Evolutionary conservation across 2,113 vertebrate genomes (phyloP), one percentile per base, ranked within the genome.

Genomic region (Forbesichthys papilliferus): DNA sequence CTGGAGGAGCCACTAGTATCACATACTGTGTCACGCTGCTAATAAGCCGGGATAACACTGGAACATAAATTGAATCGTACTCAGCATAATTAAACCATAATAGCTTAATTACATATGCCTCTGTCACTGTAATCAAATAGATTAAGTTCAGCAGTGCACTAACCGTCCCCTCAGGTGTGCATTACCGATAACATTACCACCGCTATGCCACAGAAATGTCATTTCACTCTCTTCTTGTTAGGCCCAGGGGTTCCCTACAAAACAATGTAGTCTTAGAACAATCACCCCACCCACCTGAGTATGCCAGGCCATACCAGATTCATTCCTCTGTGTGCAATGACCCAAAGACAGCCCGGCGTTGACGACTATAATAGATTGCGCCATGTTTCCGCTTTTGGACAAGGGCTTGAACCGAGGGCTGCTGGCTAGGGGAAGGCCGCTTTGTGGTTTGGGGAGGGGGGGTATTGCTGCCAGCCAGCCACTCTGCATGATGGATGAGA

Each of bases 31-130:
- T 33, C 49, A 64, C 11, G 5, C 64, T 68, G 64, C 64, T 77
- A 68, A 68, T 59, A 48, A 53, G 61, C 42, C 47, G 27, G 6
- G 63, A 78, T 64, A 65, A 75, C 69, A 78, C 81, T 84, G 71
- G 88, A 88, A 89, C 71, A 89, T 84, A 87, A 16, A 87, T 71
- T 73, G 69, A 88, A 70, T 83, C 57, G 79, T 81, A 85, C 87
- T 89, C 69, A 74, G 16, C 70, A 54, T 89, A 89, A 91, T 93
- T 88, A 91, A 90, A 88, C 78, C 48, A 68, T 84, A 83, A 87
- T 85, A 78, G 66, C 34, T 90, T 91, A 91, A 91, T 90, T 88
- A 91, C 78, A 68, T 73, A 64, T 80, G 61, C 68, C 60, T 77
- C 73, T 68, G 70, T 78, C 75, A 27, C 48, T 10, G 78, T 90